Conservation (phyloP, 2,888 invertebrate species). For the Leptinotarsa tumamoca region DNA sequence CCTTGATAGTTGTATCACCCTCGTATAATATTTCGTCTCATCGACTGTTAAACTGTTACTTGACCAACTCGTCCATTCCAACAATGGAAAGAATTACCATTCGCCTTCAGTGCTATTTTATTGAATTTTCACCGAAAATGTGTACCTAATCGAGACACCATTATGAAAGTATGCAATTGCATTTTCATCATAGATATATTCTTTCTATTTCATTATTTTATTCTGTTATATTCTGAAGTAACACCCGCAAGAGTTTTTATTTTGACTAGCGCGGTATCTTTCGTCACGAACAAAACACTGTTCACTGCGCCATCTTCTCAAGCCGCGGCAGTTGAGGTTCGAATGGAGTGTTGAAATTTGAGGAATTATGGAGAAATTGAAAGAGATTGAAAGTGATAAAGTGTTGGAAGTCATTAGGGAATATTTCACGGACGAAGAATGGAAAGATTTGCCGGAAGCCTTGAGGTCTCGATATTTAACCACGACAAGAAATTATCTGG, state of each 20-base stretch:
- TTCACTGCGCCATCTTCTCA: neutral
- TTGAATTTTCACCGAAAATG: too few species aligned
- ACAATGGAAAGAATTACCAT: too few species aligned
- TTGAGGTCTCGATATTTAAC: constrained; percentile 19
- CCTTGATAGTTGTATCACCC: too few species aligned
- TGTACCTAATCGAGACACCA: too few species aligned
- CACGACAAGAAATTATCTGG: constrained; percentile 17
- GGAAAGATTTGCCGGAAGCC: constrained; percentile 10
- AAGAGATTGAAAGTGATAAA: neutral
- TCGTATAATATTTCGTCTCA: too few species aligned
- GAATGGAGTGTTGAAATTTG: neutral
- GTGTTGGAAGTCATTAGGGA: constrained; percentile 5
- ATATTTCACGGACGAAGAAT: constrained; percentile 11
- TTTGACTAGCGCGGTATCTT: neutral
- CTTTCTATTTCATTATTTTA: neutral
- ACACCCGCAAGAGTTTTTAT: neutral
- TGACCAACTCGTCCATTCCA: too few species aligned
- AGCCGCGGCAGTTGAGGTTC: neutral
- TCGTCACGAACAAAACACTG: neutral
- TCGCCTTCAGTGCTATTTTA: too few species aligned
- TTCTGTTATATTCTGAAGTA: neutral
- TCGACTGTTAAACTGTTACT: too few species aligned
- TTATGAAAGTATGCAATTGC: too few species aligned
- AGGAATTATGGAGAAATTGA: constrained; percentile 1
- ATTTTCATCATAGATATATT: too few species aligned